Conservation (phyloP, 2,113 vertebrate genomes). For the Leuciscus idus region DNA sequence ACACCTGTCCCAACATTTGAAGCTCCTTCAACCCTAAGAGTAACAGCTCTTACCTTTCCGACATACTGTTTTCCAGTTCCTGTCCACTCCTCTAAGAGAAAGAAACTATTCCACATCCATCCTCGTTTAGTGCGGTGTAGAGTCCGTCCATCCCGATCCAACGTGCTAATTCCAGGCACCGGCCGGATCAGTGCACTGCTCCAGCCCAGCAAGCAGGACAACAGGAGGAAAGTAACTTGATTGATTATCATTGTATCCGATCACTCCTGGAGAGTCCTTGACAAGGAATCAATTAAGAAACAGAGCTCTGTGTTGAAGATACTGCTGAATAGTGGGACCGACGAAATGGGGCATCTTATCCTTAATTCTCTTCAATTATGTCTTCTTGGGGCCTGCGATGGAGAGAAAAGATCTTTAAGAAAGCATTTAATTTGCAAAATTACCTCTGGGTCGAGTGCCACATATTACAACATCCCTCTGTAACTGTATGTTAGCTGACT, state of each 20-base stretch:
- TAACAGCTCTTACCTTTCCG: constrained; percentile 88
- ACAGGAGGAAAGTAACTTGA: constrained; percentile 68
- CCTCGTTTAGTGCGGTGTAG: constrained; percentile 91
- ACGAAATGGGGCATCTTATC: constrained; percentile 75
- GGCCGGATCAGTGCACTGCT: constrained; percentile 66
- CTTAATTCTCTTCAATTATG: constrained; percentile 45
- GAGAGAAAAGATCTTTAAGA: constrained; percentile 47
- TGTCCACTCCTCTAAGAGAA: constrained; percentile 94
- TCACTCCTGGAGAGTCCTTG: constrained; percentile 59
- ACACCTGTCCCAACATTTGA: too few species aligned
- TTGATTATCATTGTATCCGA: constrained; percentile 77
- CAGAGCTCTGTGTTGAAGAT: constrained; percentile 60
- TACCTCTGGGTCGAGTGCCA: neutral
- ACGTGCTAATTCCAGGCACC: constrained; percentile 71
- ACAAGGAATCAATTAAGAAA: constrained; percentile 66
- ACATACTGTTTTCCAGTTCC: constrained; percentile 95
- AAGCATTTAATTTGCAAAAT: neutral
- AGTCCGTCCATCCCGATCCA: constrained; percentile 76
- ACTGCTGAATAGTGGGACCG: constrained; percentile 63
- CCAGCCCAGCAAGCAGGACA: constrained; percentile 69
- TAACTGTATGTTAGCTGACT: neutral
- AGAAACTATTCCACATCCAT: constrained; percentile 99
- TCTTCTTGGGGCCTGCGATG: constrained; percentile 37
- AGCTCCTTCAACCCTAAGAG: neutral
- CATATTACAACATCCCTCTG: neutral